Conservation (phyloP, 2,113 vertebrate species). For the Pseudopipra pipra region DNA sequence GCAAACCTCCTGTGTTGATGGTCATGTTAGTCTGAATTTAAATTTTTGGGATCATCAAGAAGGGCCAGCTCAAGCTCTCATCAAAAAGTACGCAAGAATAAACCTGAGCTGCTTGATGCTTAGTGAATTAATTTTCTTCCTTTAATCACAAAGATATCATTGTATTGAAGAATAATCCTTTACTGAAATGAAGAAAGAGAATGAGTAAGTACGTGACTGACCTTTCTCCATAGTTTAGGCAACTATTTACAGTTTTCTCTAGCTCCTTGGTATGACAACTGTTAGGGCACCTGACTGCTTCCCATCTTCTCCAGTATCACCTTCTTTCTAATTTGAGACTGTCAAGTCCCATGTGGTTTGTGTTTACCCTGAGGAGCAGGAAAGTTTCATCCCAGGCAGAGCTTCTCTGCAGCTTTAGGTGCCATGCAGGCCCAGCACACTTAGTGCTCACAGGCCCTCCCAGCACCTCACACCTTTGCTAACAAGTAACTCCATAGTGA, state of each 20-base stretch:
- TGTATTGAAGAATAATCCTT: background rate
- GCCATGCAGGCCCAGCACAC: background rate
- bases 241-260: background rate
- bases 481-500: background rate
- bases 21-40: background rate
- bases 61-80: background rate
- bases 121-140: background rate
- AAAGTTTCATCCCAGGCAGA: background rate
- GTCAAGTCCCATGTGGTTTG: background rate
- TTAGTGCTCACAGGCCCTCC: background rate
- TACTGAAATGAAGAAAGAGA: background rate
- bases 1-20: background rate
- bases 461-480: background rate
- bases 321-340: background rate
- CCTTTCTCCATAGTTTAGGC: background rate
- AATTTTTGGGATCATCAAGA: background rate
- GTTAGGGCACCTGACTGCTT: background rate
- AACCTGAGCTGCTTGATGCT: background rate
- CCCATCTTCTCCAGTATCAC: background rate
- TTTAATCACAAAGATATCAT: background rate
- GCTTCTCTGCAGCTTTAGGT: background rate
- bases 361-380: background rate
- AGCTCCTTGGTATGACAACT: background rate
- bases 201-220: background rate
- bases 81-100: background rate